Percentiles rank a stretch among this genome's conserved stretches.
phyloP scores from a whole-genome alignment of 2,888 invertebrate genomes.

The Andrena minutula region DNA sequence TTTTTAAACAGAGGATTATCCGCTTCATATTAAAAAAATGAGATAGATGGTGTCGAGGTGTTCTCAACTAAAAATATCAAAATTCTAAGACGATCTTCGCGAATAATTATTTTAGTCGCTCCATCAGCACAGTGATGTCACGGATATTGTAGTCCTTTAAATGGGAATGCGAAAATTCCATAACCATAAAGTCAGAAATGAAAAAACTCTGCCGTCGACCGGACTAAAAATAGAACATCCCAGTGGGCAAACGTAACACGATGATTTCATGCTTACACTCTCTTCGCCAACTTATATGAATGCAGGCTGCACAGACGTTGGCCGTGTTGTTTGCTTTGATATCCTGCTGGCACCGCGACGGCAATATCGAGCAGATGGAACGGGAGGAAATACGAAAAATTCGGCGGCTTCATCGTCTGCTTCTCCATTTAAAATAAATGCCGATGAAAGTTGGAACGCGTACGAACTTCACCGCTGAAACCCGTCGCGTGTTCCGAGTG shows the following conservation, averaged over 20 bases:
- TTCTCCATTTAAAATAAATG: neutral
- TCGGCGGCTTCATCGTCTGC: too few species aligned
- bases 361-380: slow-evolving; percentile 5
- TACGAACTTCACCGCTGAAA: neutral
- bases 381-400: neutral
- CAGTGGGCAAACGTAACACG: neutral
- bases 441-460: neutral
- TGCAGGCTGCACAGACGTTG: slow-evolving; percentile 19
- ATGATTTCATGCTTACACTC: slow-evolving; percentile 19
- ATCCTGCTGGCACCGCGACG: neutral
- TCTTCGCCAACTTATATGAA: slow-evolving; percentile 3
- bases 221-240: slow-evolving; percentile 20
- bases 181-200: neutral
- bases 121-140: neutral
- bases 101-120: neutral
- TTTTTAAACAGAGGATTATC: neutral
- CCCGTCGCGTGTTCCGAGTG: neutral
- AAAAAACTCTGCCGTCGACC: neutral
- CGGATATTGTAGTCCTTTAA: neutral
- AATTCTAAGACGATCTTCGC: too few species aligned
- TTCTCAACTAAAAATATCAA: neutral
- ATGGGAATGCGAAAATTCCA: neutral
- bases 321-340: slow-evolving; percentile 34
- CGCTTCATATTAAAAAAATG: neutral
- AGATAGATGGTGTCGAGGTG: neutral